Percentiles rank a stretch among this genome's conserved stretches.
These are phyloP conservation scores for Heliconius hermathena DNA, from an alignment of 1,140 invertebrate species.

Conservation along the genomic window DNA sequence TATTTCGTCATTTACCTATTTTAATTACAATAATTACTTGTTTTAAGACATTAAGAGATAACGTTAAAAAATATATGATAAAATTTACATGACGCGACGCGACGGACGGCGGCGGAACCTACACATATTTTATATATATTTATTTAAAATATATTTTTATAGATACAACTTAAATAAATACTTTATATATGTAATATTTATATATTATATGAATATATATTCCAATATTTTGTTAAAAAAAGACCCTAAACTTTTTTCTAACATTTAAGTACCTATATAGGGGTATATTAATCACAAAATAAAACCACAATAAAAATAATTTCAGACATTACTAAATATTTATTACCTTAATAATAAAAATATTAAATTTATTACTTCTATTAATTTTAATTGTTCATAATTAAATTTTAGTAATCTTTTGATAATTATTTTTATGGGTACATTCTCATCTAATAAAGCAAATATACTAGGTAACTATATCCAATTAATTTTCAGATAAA, in stretches of 20 bases:
- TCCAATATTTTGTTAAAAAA: no score
- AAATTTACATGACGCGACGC: not conserved
- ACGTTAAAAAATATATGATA: not conserved
- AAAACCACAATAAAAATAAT: not conserved
- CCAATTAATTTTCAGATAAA: not conserved
- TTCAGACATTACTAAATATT: not conserved
- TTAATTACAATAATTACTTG: constrained; percentile 4
- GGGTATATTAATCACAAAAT: not conserved
- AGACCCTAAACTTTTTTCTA: no score
- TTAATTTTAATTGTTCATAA: constrained; percentile 2
- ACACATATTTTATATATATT: not conserved
- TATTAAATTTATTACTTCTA: constrained; percentile 2
- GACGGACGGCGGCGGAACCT: not conserved
- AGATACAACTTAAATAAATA: no score
- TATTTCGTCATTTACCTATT: not conserved
- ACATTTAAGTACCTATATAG: no score
- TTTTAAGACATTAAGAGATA: constrained; percentile 10
- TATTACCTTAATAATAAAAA: not conserved
- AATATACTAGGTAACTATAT: not conserved
- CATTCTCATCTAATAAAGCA: not conserved
- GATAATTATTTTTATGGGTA: not conserved
- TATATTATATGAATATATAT: no score
- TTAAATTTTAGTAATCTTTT: not conserved
- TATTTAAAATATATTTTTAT: not conserved
- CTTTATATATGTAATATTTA: no score